These are phyloP conservation scores for Atractosteus spatula DNA, from an alignment of 2,113 vertebrate genomes.

Conservation along the genomic window DNA sequence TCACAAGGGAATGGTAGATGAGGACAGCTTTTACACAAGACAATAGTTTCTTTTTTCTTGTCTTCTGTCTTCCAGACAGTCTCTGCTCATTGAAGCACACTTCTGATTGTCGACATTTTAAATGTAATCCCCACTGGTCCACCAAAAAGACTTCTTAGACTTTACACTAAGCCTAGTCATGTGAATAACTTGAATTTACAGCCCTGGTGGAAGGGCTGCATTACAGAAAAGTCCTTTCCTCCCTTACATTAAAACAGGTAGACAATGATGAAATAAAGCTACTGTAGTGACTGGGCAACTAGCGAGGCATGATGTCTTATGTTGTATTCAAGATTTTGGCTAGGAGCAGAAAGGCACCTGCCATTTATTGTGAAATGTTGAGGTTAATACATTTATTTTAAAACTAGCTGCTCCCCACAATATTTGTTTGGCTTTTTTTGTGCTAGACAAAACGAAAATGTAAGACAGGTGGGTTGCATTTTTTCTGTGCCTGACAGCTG, in stretches of 20 bases:
- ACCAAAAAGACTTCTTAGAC: background rate
- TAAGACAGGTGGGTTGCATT: constrained; percentile 4
- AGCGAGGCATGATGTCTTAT: too few species aligned
- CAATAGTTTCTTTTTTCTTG: constrained; percentile 25
- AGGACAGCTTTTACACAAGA: constrained; percentile 24
- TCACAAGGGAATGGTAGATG: constrained; percentile 38
- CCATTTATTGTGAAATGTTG: too few species aligned
- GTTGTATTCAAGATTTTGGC: too few species aligned
- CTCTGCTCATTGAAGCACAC: background rate
- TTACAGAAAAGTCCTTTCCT: background rate
- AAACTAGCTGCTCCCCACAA: too few species aligned
- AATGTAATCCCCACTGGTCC: constrained; percentile 5
- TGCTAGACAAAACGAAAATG: background rate
- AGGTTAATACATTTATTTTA: too few species aligned
- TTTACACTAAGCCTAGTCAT: background rate
- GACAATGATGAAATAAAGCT: too few species aligned
- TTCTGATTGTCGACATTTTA: background rate
- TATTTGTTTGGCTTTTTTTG: too few species aligned
- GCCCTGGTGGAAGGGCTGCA: background rate
- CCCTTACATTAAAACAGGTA: background rate
- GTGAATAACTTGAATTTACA: constrained; percentile 1
- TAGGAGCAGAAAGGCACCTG: too few species aligned
- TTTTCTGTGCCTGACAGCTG: too few species aligned
- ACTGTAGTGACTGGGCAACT: too few species aligned
- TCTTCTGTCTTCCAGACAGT: constrained; percentile 12